A percentile compares a stretch with the other conserved stretches of the same genome.
These are phyloP conservation scores for Channa argus DNA, from an alignment of 2,113 vertebrate genomes.

Conservation along the genomic window DNA sequence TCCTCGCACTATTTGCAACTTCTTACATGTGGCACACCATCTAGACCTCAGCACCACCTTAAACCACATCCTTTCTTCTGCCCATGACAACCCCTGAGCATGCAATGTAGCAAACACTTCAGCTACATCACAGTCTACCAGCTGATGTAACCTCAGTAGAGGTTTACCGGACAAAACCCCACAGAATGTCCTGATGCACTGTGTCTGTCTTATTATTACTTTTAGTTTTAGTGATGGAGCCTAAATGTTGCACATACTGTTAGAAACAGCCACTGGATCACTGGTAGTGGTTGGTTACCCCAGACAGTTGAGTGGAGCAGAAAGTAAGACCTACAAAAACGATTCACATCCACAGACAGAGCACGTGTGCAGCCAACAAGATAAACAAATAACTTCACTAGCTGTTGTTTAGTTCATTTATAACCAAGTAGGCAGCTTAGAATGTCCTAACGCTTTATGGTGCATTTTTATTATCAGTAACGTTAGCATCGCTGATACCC, in stretches of 20 bases:
- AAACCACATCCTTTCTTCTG: slow-evolving; percentile 30
- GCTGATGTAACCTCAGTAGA: slow-evolving; percentile 21
- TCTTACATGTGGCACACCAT: slow-evolving; percentile 12
- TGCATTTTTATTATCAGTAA: neutral
- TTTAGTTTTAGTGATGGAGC: neutral
- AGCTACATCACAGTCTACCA: slow-evolving; percentile 20
- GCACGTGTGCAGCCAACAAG: neutral
- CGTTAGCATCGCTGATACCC: neutral
- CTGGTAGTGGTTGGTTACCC: neutral
- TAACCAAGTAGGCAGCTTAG: too few relatives aligned
- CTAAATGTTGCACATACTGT: slow-evolving; percentile 6
- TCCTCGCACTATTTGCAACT: neutral
- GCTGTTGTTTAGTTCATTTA: too few relatives aligned
- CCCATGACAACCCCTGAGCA: slow-evolving; percentile 34
- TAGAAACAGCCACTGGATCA: neutral
- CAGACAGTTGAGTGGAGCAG: neutral
- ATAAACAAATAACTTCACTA: neutral
- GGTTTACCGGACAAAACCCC: neutral
- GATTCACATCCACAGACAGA: neutral
- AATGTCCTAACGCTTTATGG: neutral
- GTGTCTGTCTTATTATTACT: neutral
- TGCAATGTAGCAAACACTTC: slow-evolving; percentile 61
- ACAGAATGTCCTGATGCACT: slow-evolving; percentile 11
- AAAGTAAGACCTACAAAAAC: neutral
- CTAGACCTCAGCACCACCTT: neutral